phyloP scores from a whole-genome alignment of 2,797 vertebrate species.

The Acrossocheilus wenchowensis region DNA sequence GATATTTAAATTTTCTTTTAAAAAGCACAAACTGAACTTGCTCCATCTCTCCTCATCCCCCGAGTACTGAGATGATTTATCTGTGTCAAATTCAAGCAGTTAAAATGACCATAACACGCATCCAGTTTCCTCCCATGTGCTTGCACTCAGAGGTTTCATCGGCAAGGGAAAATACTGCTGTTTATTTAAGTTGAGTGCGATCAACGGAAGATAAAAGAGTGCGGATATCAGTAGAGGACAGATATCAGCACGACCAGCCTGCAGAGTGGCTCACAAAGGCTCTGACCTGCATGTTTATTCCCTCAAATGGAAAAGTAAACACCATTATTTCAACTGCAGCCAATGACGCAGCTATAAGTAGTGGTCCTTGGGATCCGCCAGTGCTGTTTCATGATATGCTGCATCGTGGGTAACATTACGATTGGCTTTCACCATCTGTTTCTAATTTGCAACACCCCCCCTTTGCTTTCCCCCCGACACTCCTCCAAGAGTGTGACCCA shows the following conservation, averaged over 20 bases:
- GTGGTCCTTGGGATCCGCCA: constrained; percentile 16
- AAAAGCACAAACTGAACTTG: not conserved
- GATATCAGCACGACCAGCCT: not conserved
- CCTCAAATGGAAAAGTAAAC: constrained; percentile 41
- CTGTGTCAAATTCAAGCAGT: not conserved
- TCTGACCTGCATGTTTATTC: constrained; percentile 19
- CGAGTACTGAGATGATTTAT: not conserved
- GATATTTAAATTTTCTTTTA: not conserved
- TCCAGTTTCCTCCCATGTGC: constrained; percentile 15
- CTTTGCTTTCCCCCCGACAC: not conserved
- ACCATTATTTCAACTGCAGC: constrained; percentile 16
- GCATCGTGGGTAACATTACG: not conserved
- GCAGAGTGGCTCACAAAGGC: constrained; percentile 5
- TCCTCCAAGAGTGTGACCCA: constrained; percentile 9
- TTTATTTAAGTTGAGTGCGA: constrained; percentile 14
- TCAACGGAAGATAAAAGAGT: constrained; percentile 19
- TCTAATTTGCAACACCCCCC: constrained; percentile 19
- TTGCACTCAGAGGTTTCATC: not conserved
- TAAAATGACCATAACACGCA: not conserved
- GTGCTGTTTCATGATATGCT: constrained; percentile 16
- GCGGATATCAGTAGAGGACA: constrained; percentile 9
- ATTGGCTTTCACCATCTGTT: constrained; percentile 20
- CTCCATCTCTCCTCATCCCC: not conserved
- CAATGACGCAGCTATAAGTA: constrained; percentile 28
- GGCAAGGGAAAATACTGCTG: constrained; percentile 1